Evolutionary conservation across 2,797 vertebrate genomes (phyloP).

Genomic region (Cynopterus sphinx): DNA sequence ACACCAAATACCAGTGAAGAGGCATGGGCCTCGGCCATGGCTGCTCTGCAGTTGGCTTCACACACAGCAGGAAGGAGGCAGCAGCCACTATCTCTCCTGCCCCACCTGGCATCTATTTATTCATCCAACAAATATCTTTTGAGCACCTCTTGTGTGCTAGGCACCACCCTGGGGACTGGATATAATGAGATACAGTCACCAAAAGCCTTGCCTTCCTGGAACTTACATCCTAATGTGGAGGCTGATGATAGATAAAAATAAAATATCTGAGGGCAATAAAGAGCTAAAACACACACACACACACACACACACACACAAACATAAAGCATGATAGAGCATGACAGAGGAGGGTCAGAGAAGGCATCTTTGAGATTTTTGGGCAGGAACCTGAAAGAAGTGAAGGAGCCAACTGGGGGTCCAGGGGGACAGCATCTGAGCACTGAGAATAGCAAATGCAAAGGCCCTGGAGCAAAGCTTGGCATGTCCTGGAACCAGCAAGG

Average conservation of each 20-base stretch:
- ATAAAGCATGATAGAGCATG: background rate
- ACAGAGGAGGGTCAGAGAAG: background rate
- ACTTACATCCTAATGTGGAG: background rate
- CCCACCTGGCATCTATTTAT: background rate
- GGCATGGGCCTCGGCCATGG: fast-evolving
- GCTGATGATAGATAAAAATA: background rate
- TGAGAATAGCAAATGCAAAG: background rate
- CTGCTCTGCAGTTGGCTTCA: background rate
- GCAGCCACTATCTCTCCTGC: fast-evolving
- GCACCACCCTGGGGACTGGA: background rate
- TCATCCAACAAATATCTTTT: background rate
- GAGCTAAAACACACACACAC: background rate
- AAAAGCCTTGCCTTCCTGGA: background rate
- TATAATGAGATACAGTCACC: background rate
- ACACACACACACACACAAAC: no score
- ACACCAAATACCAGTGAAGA: background rate
- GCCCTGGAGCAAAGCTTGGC: background rate
- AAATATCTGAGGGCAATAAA: background rate
- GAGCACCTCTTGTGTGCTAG: background rate
- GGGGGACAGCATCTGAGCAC: background rate
- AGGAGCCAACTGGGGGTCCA: fast-evolving
- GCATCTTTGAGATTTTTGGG: background rate
- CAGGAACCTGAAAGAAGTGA: background rate
- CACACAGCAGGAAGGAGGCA: background rate
- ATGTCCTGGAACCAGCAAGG: background rate